Evolutionary conservation across 2,797 vertebrate species (phyloP).

Genomic region (Xenentodon cancila): DNA sequence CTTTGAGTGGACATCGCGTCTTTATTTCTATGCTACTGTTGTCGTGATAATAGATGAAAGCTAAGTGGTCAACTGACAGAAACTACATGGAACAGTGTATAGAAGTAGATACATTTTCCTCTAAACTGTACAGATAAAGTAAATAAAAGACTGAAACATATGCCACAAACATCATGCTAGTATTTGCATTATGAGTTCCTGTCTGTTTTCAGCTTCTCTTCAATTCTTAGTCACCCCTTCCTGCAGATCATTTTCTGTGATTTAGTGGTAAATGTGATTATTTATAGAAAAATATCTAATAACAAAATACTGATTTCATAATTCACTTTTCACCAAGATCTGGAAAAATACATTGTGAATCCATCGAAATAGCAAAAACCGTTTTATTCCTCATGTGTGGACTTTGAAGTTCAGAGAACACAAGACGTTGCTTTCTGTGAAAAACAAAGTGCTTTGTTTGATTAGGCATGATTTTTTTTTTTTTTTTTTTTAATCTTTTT

Average conservation of each 20-base stretch:
- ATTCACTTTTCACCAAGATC: conserved; percentile 39
- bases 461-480: conserved; percentile 9
- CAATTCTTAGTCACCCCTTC: conserved; percentile 55
- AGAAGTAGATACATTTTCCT: conserved; percentile 88
- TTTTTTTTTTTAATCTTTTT: conserved; percentile 10
- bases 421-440: conserved; percentile 27
- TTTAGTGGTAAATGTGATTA: conserved; percentile 64
- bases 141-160: conserved; percentile 85
- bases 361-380: conserved; percentile 27
- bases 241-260: conserved; percentile 51
- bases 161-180: conserved; percentile 76
- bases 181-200: conserved; percentile 64
- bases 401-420: conserved; percentile 43
- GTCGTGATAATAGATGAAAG: conserved; percentile 74
- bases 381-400: conserved; percentile 33
- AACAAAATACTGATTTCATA: conserved; percentile 33
- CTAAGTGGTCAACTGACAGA: conserved; percentile 83
- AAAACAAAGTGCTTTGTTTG: conserved; percentile 32
- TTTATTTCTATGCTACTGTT: conserved; percentile 77
- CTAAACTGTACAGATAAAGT: conserved; percentile 90
- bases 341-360: conserved; percentile 31
- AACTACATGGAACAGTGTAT: conserved; percentile 86
- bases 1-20: conserved; percentile 68
- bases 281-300: conserved; percentile 54
- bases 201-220: conserved; percentile 46